Percentiles rank a stretch among this genome's conserved stretches.
These are phyloP conservation scores for Hyles vespertilio DNA, from an alignment of 1,140 invertebrate genomes.

Conservation along the genomic window DNA sequence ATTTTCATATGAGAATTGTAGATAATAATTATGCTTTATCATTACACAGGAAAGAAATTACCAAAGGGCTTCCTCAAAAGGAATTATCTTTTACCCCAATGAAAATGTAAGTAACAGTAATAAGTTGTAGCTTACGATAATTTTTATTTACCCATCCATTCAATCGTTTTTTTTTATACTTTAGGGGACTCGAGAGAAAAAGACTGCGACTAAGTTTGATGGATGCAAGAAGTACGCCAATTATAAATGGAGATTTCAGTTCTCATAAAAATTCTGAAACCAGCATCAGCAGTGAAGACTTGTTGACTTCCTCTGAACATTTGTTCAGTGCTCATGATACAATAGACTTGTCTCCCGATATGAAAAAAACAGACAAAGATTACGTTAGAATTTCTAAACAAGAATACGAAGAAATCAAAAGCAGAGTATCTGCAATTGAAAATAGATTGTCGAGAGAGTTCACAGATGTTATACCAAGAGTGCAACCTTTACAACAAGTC, in stretches of 20 bases:
- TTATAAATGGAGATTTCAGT: constrained; percentile 47
- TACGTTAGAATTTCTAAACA: constrained; percentile 82
- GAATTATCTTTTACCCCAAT: constrained; percentile 65
- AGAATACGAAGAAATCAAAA: constrained; percentile 86
- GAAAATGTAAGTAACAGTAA: constrained; percentile 56
- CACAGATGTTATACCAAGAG: constrained; percentile 70
- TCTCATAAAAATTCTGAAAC: constrained; percentile 65
- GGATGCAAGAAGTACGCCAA: constrained; percentile 56
- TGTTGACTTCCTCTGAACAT: constrained; percentile 66
- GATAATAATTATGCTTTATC: background rate
- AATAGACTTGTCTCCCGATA: constrained; percentile 62
- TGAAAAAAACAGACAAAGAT: constrained; percentile 71
- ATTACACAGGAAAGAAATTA: constrained; percentile 70
- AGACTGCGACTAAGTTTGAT: constrained; percentile 61
- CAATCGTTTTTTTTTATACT: constrained; percentile 14
- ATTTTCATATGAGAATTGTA: background rate
- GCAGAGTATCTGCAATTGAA: constrained; percentile 82
- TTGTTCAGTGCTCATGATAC: constrained; percentile 63
- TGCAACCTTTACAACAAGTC: constrained; percentile 74
- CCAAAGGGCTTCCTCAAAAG: constrained; percentile 63
- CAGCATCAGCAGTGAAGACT: constrained; percentile 60
- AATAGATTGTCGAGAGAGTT: constrained; percentile 82
- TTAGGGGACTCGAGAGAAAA: constrained; percentile 64
- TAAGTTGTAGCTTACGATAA: too few relatives aligned
- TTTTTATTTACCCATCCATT: background rate